These are phyloP conservation scores for Euborellia annulipes DNA, from an alignment of 1,140 invertebrate genomes.

Conservation along the genomic window DNA sequence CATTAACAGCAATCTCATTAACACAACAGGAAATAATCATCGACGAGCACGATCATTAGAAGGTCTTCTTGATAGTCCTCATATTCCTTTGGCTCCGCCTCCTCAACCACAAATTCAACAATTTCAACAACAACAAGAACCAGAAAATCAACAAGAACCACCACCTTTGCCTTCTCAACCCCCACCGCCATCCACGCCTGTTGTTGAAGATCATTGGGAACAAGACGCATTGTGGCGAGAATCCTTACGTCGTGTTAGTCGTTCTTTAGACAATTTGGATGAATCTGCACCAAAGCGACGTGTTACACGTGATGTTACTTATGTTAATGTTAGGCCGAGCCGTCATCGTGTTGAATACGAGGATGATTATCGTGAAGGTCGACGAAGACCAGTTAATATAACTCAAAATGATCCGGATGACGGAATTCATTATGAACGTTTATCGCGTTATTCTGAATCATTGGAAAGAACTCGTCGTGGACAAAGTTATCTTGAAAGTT, in stretches of 20 bases:
- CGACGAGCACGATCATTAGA: slow-evolving; percentile 40
- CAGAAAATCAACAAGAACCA: slow-evolving; percentile 10
- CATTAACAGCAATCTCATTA: no score
- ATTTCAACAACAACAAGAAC: slow-evolving; percentile 9
- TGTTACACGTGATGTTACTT: slow-evolving; percentile 44
- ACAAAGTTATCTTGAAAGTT: slow-evolving; percentile 24
- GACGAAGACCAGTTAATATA: background rate
- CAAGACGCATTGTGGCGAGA: slow-evolving; percentile 67
- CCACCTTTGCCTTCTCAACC: slow-evolving; percentile 18
- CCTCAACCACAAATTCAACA: slow-evolving; percentile 14
- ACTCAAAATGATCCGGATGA: slow-evolving; percentile 12
- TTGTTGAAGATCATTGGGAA: slow-evolving; percentile 59
- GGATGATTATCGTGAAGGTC: slow-evolving; percentile 17
- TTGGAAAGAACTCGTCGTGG: slow-evolving; percentile 19
- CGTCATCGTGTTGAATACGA: slow-evolving; percentile 15
- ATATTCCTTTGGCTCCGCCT: slow-evolving; percentile 7
- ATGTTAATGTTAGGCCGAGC: slow-evolving; percentile 37
- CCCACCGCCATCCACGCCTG: slow-evolving; percentile 16
- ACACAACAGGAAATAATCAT: slow-evolving; percentile 3
- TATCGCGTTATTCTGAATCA: slow-evolving; percentile 23
- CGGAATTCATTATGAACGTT: slow-evolving; percentile 24
- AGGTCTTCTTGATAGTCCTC: slow-evolving; percentile 41
- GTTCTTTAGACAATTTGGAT: slow-evolving; percentile 63
- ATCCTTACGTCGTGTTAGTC: slow-evolving; percentile 54
- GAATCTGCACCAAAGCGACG: slow-evolving; percentile 9